Evolutionary conservation across 2,888 invertebrate species (phyloP), one percentile per base, ranked within the genome.

Genomic region (Choristoneura rosaceana): DNA sequence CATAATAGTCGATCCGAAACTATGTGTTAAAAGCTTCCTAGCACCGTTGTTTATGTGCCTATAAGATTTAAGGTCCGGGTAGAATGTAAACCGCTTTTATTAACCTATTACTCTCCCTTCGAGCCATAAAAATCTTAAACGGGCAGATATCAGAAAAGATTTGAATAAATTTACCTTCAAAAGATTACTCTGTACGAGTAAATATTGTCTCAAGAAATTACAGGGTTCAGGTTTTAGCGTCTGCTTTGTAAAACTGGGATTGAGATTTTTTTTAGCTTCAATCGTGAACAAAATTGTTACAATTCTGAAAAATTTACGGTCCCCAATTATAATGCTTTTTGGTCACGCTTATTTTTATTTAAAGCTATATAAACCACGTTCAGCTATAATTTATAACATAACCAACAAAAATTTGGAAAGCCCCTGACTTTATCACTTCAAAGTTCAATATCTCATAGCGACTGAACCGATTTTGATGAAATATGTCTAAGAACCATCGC

Each of bases 81-180:
- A 47, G 58, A 64, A 68, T 69, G 73, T 64, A 52, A 69, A 69
- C 59, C 68, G 15, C 43, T 59, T 73, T 73, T 73, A 73, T 64
- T 69, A 69, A 58, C 58, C 68, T 41, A 50, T 73, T 64, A 68
- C 43, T 73, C 63, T 65, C 68, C 68, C 71, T 64, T 52, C 17
- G 14, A 58, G 50, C 73, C 41, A 73, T 73, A 64, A 68, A 68
- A 73, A 73, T 68, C 71, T 68, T 43, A 69, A 71, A 63, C 64
- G 50, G 17, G 52, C 50, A n/a, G 68, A 59, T 69, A 68, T 60
- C 33, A 52, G 50, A 50, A 61, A 69, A 73, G 59, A 69, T 73
- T 73, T 68, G 47, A 73, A 63, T 63, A 67, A 62, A 62, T 71
- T 62, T 67, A 71, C 55, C 67, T 71, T 62, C 41, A 45, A 67